phyloP scores from a whole-genome alignment of 2,888 invertebrate species.

The Brachynemurus nebulosus region DNA sequence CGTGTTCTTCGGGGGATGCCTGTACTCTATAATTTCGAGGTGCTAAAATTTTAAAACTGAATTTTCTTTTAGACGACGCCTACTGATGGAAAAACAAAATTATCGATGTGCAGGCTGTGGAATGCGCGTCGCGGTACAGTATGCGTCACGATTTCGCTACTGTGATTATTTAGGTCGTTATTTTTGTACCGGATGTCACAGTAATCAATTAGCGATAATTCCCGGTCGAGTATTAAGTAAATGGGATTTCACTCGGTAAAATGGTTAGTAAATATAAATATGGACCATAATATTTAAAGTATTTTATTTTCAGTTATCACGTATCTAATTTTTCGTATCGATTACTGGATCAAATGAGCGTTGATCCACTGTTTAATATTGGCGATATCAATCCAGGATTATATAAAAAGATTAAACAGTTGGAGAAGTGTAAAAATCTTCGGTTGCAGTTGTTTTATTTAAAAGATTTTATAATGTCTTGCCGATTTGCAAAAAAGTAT shows the following conservation, averaged over 20 bases:
- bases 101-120: slow-evolving; percentile 77
- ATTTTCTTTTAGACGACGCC: slow-evolving; percentile 38
- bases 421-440: slow-evolving; percentile 44
- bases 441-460: slow-evolving; percentile 54
- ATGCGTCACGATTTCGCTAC: slow-evolving; percentile 60
- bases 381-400: slow-evolving; percentile 54
- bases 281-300: background rate
- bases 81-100: slow-evolving; percentile 55
- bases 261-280: background rate
- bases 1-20: too few species aligned
- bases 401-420: slow-evolving; percentile 44
- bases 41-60: background rate
- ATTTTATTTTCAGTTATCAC: slow-evolving; percentile 44
- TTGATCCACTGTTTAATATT: slow-evolving; percentile 64
- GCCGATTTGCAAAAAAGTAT: slow-evolving; percentile 51
- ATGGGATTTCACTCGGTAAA: slow-evolving; percentile 46
- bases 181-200: slow-evolving; percentile 78
- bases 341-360: slow-evolving; percentile 58
- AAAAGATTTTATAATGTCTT: slow-evolving; percentile 54
- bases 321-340: slow-evolving; percentile 71
- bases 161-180: slow-evolving; percentile 74
- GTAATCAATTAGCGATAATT: slow-evolving; percentile 57
- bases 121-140: slow-evolving; percentile 57
- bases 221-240: slow-evolving; percentile 50
- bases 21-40: background rate